Conservation (phyloP, 2,888 invertebrate genomes). For the Merodon equestris region DNA sequence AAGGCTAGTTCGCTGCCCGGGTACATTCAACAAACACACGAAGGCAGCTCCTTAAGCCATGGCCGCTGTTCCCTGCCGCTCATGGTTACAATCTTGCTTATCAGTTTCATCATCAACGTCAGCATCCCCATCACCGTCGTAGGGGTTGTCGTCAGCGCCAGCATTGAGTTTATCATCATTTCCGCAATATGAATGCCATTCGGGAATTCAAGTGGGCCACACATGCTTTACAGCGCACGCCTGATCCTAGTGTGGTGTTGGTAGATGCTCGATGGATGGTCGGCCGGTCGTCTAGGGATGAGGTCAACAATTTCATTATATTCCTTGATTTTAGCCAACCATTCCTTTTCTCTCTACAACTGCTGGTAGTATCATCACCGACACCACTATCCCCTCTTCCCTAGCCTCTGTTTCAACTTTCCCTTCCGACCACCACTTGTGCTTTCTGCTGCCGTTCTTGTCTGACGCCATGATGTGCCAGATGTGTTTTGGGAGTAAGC, state of each 20-base stretch:
- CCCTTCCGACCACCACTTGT: not conserved
- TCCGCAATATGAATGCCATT: conserved; percentile 63
- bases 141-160: too few species aligned
- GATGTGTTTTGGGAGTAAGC: too few species aligned
- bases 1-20: not conserved
- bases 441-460: not conserved
- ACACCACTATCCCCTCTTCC: too few species aligned
- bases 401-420: not conserved
- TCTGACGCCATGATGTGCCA: not conserved
- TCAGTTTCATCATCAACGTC: conserved; percentile 50
- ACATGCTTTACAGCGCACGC: not conserved
- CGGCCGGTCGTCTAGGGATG: conserved; percentile 14
- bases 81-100: conserved; percentile 22
- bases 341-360: too few species aligned
- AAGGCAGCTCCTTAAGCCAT: conserved; percentile 15
- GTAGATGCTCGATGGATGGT: not conserved
- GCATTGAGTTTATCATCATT: conserved; percentile 61
- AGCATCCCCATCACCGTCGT: not conserved
- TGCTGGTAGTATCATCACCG: too few species aligned
- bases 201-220: conserved; percentile 57
- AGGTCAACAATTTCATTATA: conserved; percentile 52
- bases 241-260: not conserved
- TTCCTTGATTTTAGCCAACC: conserved; percentile 34
- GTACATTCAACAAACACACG: not conserved
- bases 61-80: not conserved